Evolutionary conservation across 2,888 invertebrate genomes (phyloP).

Genomic region (Chymomyza procnemis): DNA sequence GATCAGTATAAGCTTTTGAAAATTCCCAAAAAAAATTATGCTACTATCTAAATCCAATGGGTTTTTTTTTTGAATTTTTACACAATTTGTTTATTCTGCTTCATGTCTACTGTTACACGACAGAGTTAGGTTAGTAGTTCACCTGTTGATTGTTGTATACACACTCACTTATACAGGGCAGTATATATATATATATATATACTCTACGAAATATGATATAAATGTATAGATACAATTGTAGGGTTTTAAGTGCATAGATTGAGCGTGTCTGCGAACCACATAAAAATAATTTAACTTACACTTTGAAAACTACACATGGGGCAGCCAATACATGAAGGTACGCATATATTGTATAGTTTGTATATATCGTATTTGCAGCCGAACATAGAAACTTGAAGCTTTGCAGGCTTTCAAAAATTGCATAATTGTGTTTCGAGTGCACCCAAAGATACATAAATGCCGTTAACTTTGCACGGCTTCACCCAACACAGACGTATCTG

Average conservation of each 20-base stretch:
- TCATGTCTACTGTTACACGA: neutral
- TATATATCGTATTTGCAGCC: too few species aligned
- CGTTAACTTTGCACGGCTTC: conserved; percentile 1
- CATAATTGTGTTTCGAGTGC: conserved; percentile 21
- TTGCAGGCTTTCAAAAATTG: neutral
- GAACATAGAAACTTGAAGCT: neutral
- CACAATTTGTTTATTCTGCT: neutral
- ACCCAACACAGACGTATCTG: conserved; percentile 3
- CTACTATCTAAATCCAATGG: too few species aligned
- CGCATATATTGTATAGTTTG: too few species aligned
- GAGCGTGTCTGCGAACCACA: neutral
- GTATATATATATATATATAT: neutral
- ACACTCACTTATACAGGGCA: neutral
- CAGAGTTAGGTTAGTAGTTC: conserved; percentile 55
- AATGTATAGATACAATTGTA: neutral
- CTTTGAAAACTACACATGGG: conserved; percentile 1
- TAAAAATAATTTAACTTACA: neutral
- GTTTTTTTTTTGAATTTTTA: too few species aligned
- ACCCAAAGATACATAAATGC: conserved; percentile 1
- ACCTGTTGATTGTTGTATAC: conserved; percentile 46
- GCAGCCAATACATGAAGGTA: conserved; percentile 30
- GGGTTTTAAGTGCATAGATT: neutral
- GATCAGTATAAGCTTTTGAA: too few species aligned
- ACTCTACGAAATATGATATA: neutral
- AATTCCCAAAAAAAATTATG: too few species aligned